Base-by-base conservation (phyloP, 1,140 invertebrate genomes). In the Cephus cinctus region DNA sequence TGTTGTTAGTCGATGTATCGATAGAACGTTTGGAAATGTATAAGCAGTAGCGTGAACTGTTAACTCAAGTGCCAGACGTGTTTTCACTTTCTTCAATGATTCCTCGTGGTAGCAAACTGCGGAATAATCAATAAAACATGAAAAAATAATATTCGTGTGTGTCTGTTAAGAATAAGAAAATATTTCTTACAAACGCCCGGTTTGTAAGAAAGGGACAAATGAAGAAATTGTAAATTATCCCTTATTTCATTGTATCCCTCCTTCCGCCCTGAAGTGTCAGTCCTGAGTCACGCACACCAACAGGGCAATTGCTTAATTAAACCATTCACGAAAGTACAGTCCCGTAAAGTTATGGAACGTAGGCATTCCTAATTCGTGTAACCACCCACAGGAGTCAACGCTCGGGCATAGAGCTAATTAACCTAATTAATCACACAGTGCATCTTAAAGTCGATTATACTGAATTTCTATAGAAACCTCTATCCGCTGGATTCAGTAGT, bases 221-320 rank as follows among this genome's bases (percentile, higher is more conserved):
- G 30, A 57, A 57, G 36, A 19, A 14, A 21, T 40, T 27, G 15
- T 11, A 35, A 1, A 8, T 58, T 49, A 58, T 42, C 57, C 56
- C 48, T 36, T 45, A 22, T 20, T 1, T 19, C 36, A 25, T 14
- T 11, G 25, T 38, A 32, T 21, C 31, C n/a, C n/a, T n/a, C n/a
- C n/a, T n/a, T n/a, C n/a, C n/a, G n/a, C n/a, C n/a, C n/a, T n/a
- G n/a, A n/a, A n/a, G n/a, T n/a, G n/a, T n/a, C n/a, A n/a, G n/a
- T n/a, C n/a, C n/a, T n/a, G n/a, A n/a, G n/a, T n/a, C n/a, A n/a
- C n/a, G n/a, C n/a, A n/a, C n/a, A n/a, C n/a, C n/a, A n/a, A n/a
- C n/a, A n/a, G 27, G 6, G 34, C 56, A 68, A 63, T 68, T 68
- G 59, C 43, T 54, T 64, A 61, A 67, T 71, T 66, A 65, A 66